Evolutionary conservation across 2,797 vertebrate species (phyloP), one percentile per base, ranked within the genome.

Genomic region (Pseudochirops corinnae): DNA sequence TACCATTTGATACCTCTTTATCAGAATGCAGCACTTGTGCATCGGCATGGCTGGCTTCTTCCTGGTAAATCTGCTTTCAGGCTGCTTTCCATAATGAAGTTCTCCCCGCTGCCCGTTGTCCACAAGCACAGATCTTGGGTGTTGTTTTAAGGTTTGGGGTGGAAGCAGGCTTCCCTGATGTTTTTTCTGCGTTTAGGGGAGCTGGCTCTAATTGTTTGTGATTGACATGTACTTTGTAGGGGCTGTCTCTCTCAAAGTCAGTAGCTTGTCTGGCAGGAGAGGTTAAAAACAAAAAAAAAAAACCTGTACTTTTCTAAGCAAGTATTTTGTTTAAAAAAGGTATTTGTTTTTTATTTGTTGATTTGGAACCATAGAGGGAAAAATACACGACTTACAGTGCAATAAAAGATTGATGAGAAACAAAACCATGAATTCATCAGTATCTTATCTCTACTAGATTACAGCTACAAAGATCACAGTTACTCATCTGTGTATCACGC

Each of bases 371-470:
- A 95, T 96, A 93, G 90, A 97, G 93, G 94, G 60, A 93, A 97
- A 96, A 97, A 93, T 55, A 55, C 82, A n/a, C 21, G 94, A n/a
- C 95, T 97, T 97, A 92, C 21, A 94, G 91, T 94, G 95, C 95
- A 95, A 93, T 98, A 62, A 98, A 98, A 98, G 98, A 98, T 98
- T 97, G 98, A 98, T 95, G 98, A 98, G 98, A 95, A 98, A 93
- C 96, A 95, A 97, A 97, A 93, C 96, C 97, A 0, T 90, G 97
- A 98, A 96, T 97, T 97, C 97, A 94, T 97, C 97, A 95, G 87
- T 91, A 93, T 95, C 97, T 96, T 95, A 67, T 94, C 96, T 94
- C 92, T 16, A 95, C 95, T 96, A 91, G 98, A 98, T 98, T 95
- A 90, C 56, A 91, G 94, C 50, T 95, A 91, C 97, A 60, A 94